Conservation (phyloP, 2,797 vertebrate species). For the Pachyuromys duprasi region DNA sequence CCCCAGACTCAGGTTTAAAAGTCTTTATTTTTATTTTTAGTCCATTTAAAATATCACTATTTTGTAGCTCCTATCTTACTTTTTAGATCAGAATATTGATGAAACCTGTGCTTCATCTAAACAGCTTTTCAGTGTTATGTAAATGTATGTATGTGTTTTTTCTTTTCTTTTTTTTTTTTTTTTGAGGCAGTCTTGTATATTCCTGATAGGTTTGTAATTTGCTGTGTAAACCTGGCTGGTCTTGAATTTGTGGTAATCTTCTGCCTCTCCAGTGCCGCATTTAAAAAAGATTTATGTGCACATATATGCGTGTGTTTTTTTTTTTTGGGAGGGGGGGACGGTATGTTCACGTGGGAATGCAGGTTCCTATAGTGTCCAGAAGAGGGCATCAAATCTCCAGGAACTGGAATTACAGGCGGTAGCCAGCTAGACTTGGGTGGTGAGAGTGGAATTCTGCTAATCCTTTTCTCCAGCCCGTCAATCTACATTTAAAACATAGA, state of each 20-base stretch:
- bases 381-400: background rate
- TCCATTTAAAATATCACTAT: background rate
- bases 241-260: background rate
- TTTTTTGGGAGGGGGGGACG: accelerated
- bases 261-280: background rate
- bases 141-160: background rate
- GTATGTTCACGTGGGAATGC: background rate
- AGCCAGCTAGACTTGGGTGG: background rate
- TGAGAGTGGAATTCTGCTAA: background rate
- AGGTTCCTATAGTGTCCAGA: background rate
- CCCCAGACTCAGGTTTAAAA: background rate
- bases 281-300: background rate
- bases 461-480: background rate
- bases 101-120: background rate
- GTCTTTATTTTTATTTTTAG: background rate
- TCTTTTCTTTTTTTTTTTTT: background rate
- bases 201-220: background rate
- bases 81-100: background rate
- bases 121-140: background rate
- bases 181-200: background rate
- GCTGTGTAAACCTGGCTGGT: background rate
- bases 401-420: background rate
- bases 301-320: background rate
- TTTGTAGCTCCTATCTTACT: background rate
- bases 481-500: slow-evolving; percentile 11